Conservation (phyloP, 2,888 invertebrate genomes). For the Amphipyra berbera region DNA sequence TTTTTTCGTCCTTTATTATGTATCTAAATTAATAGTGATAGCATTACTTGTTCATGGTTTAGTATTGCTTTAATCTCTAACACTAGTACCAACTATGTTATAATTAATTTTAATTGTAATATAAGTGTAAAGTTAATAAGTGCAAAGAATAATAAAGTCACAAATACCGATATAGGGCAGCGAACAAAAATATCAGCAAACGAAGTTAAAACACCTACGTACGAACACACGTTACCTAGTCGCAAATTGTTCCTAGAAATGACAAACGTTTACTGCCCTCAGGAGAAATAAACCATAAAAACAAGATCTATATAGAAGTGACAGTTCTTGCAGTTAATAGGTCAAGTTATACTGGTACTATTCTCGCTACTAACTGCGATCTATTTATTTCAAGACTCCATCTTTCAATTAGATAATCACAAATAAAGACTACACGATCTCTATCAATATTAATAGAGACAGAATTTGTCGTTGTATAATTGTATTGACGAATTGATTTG, state of each 20-base stretch:
- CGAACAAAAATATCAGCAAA: slow-evolving; percentile 29
- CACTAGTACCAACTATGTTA: no score
- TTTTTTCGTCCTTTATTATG: neutral
- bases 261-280: slow-evolving; percentile 61
- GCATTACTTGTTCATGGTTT: no score
- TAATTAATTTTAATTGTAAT: neutral
- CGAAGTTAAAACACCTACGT: slow-evolving; percentile 55
- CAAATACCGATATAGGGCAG: neutral
- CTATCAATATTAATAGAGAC: slow-evolving; percentile 41
- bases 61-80: no score
- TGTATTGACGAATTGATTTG: slow-evolving; percentile 4
- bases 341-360: slow-evolving; percentile 51
- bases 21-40: neutral
- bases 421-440: slow-evolving; percentile 47
- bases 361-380: slow-evolving; percentile 51
- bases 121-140: neutral
- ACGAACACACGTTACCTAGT: slow-evolving; percentile 45
- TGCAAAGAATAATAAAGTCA: slow-evolving; percentile 1
- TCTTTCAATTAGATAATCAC: slow-evolving; percentile 64
- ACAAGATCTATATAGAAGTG: slow-evolving; percentile 44
- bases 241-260: slow-evolving; percentile 69
- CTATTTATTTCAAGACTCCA: slow-evolving; percentile 56
- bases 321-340: slow-evolving; percentile 25
- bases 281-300: slow-evolving; percentile 56
- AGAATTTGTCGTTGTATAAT: slow-evolving; percentile 13